Conservation (phyloP, 2,888 invertebrate species). For the Rhingia rostrata region DNA sequence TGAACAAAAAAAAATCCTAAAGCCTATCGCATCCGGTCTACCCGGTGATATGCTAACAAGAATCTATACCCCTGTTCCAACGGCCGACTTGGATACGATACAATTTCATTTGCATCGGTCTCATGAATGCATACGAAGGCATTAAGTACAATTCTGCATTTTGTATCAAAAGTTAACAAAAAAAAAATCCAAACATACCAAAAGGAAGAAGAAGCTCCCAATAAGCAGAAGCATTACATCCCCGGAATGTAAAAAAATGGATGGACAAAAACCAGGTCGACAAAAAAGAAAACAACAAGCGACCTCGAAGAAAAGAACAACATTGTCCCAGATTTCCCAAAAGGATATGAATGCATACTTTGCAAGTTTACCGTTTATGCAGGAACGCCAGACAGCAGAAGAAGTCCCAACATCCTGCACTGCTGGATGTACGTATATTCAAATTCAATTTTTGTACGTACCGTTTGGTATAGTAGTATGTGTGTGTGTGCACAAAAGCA, state of each 20-base stretch:
- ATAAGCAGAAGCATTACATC: conserved; percentile 31
- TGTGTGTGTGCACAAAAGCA: conserved; percentile 40
- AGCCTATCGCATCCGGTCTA: conserved; percentile 41
- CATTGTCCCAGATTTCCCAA: conserved; percentile 72
- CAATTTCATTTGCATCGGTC: conserved; percentile 72
- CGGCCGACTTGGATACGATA: conserved; percentile 55
- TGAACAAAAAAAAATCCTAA: conserved; percentile 38
- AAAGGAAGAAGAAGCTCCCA: conserved; percentile 14
- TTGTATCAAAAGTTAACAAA: conserved; percentile 36
- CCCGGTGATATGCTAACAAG: conserved; percentile 21
- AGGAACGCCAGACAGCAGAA: conserved; percentile 32
- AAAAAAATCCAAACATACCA: conserved; percentile 7
- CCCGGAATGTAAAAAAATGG: conserved; percentile 8
- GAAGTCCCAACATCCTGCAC: conserved; percentile 32
- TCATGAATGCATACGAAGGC: conserved; percentile 72
- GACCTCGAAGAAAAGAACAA: conserved; percentile 70
- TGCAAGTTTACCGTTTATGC: conserved; percentile 62
- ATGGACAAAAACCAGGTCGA: conserved; percentile 1
- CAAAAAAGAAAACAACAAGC: conserved; percentile 32
- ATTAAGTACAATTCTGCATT: conserved; percentile 66
- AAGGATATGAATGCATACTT: conserved; percentile 71
- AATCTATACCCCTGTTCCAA: conserved; percentile 36
- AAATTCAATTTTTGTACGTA: conserved; percentile 67
- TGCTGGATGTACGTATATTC: conserved; percentile 32
- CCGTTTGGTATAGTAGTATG: not conserved